Conservation (phyloP, 1,140 invertebrate genomes). For the Drosophila miranda region DNA sequence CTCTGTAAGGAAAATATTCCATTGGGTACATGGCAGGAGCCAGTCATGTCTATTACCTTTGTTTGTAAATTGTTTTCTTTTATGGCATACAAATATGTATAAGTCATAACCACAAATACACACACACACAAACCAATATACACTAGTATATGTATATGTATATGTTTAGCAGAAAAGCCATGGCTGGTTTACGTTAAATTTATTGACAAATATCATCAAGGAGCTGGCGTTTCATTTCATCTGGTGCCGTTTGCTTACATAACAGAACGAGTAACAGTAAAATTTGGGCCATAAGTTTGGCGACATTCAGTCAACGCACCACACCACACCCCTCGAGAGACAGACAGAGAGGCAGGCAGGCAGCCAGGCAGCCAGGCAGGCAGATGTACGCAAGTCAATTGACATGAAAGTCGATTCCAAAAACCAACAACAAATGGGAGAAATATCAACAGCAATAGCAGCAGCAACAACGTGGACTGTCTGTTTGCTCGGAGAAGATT, state of each 20-base stretch:
- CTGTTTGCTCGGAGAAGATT: slow-evolving; percentile 44
- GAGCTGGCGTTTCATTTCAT: slow-evolving; percentile 74
- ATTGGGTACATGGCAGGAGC: too few relatives aligned
- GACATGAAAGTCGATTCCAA: slow-evolving; percentile 79
- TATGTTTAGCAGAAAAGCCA: slow-evolving; percentile 24
- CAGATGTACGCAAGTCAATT: slow-evolving; percentile 74
- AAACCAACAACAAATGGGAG: slow-evolving; percentile 69
- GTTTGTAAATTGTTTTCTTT: too few relatives aligned
- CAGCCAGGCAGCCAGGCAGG: slow-evolving; percentile 31
- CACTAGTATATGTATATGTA: slow-evolving; percentile 1
- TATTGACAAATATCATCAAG: slow-evolving; percentile 78
- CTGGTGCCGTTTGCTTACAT: slow-evolving; percentile 67
- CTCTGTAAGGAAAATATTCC: too few relatives aligned
- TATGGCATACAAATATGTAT: too few relatives aligned
- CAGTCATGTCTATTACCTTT: too few relatives aligned
- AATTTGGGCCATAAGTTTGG: slow-evolving; percentile 72
- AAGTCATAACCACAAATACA: slow-evolving; percentile 6
- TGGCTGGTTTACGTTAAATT: slow-evolving; percentile 68
- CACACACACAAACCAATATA: slow-evolving; percentile 11
- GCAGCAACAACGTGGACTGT: slow-evolving; percentile 53
- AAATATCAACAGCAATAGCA: slow-evolving; percentile 49
- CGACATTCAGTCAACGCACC: slow-evolving; percentile 23
- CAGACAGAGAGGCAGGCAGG: slow-evolving; percentile 35
- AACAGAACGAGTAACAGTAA: slow-evolving; percentile 48
- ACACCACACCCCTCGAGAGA: slow-evolving; percentile 23